Evolutionary conservation across 2,797 vertebrate species (phyloP), one percentile per base, ranked within the genome.

Genomic region (Cyclura pinguis): DNA sequence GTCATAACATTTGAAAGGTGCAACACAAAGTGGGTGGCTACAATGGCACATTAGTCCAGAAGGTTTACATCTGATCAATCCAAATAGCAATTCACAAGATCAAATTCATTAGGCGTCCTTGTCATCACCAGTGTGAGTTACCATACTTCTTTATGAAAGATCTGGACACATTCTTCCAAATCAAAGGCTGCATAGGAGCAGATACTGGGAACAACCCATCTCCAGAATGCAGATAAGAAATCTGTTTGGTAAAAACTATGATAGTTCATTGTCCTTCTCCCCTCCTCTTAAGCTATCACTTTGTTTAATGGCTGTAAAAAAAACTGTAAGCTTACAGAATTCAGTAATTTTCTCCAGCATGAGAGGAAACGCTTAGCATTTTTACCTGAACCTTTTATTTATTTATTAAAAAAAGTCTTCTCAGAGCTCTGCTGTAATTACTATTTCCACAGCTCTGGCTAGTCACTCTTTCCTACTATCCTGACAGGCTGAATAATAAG

Each of bases 401-500:
- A 47, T 47, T 47, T 47, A 3, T n/a, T 24, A 59, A 90, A 89
- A 29, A 50, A 35, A 86, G 74, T 67, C 0, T 92, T 89, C 85
- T 88, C 50, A 84, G 83, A 92, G 7, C 16, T 55, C 35, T 27
- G 8, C 2, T 6, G 1, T 52, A 89, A 22, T 74, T 82, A 24
- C 82, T 3, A 38, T 85, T 93, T 90, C 93, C 89, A 24, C 90
- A 89, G 16, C 73, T 94, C 92, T 85, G 35, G 20, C 72, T 88
- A 64, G 83, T 59, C 84, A 92, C 86, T 42, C 42, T 91, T 64
- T 78, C 8, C 89, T 72, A 85, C 87, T 0, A 0, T 85, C 50
- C 89, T 88, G 87, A 88, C 91, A 89, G 94, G 87, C 62, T 50
- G 84, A 91, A 90, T 69, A 24, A 16, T 84, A 91, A 76, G 93